Evolutionary conservation across 2,797 vertebrate species (phyloP), one percentile per base, ranked within the genome.

Genomic region (Melanotaenia boesemani): DNA sequence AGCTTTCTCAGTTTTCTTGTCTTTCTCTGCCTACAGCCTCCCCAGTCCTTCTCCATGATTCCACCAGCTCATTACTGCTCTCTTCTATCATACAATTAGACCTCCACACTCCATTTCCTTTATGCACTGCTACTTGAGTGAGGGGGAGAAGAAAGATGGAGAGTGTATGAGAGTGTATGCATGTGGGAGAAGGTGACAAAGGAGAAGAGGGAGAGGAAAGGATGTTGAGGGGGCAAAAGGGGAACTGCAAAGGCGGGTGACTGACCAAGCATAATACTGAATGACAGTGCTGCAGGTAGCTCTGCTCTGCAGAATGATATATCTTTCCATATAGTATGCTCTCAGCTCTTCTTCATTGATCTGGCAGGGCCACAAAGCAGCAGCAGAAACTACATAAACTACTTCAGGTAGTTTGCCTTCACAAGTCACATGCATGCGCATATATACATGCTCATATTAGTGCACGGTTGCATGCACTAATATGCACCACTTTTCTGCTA

Each of bases 71-170:
- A 86, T 91, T 88, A 89, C 70, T 64, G 74, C 77, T 81, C 77
- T 85, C 83, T 82, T 86, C 75, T 90, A 69, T 63, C 67, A 83
- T 76, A 86, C 91, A 92, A 89, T 93, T 88, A 90, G 76, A 80
- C 72, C 81, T 83, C 82, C 72, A 70, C 68, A 70, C 72, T 82
- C 74, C 70, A 76, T 76, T 76, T 80, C 56, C 71, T 70, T 67
- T 63, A 44, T 30, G 67, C 67, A 58, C 75, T 65, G 72, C 74
- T 80, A 52, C 77, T 76, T 39, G 60, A 72, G 44, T 59, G 55
- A 76, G 30, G 44, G 56, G 68, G 70, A 59, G 48, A 64, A 56
- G 62, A 66, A 66, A 70, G 70, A 79, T 13, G 59, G 57, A 79
- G 61, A 36, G 69, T 39, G 68, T 22, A 4, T 50, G 62, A 44